phyloP scores from a whole-genome alignment of 2,888 invertebrate genomes.

The Protophormia terraenovae region DNA sequence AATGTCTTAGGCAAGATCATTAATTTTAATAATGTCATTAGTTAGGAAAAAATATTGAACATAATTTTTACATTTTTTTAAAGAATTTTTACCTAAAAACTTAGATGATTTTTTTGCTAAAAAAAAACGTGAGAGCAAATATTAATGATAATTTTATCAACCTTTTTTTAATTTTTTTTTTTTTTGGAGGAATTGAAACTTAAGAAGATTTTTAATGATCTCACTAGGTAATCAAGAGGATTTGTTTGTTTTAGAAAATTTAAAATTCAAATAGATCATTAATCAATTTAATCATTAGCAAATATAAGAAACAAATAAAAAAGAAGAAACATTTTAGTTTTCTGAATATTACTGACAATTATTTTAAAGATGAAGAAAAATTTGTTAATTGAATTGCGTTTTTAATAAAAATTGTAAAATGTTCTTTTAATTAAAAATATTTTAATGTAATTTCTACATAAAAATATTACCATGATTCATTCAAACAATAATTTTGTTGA shows the following conservation, averaged over 20 bases:
- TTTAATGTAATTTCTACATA: no score
- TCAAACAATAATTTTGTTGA: no score
- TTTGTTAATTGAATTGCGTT: no score
- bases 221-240: not conserved
- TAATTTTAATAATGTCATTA: slow-evolving; percentile 80
- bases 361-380: no score
- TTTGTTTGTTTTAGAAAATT: slow-evolving; percentile 4
- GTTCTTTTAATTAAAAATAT: no score
- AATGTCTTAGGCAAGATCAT: slow-evolving; percentile 73
- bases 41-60: not conserved
- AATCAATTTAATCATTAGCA: slow-evolving; percentile 55
- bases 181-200: slow-evolving; percentile 9
- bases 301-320: not conserved
- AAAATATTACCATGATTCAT: no score
- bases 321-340: no score
- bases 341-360: no score
- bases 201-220: slow-evolving; percentile 28
- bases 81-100: slow-evolving; percentile 35
- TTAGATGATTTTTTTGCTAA: not conserved
- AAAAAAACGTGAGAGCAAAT: slow-evolving; percentile 19
- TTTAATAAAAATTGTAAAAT: no score
- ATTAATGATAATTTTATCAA: slow-evolving; percentile 20
- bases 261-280: slow-evolving; percentile 44
- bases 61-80: not conserved
- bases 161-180: not conserved